phyloP scores from a whole-genome alignment of 2,113 vertebrate species.

The Australoheros scitulus region DNA sequence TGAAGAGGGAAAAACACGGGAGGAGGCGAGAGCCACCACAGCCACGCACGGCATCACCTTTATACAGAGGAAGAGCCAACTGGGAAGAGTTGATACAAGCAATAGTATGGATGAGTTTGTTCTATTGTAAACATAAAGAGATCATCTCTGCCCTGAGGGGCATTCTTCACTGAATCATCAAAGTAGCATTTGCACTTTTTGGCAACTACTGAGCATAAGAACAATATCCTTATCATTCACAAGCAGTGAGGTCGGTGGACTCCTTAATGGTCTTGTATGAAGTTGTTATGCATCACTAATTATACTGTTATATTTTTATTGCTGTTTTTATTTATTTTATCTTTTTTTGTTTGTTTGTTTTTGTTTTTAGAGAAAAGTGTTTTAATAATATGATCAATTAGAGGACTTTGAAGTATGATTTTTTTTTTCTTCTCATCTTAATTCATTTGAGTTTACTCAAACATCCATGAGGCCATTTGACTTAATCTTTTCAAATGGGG shows the following conservation, averaged over 20 bases:
- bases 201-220: not conserved
- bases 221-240: not conserved
- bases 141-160: not conserved
- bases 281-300: not conserved
- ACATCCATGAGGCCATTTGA: not conserved
- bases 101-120: conserved; percentile 87
- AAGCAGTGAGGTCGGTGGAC: not conserved
- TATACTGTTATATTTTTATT: conserved; percentile 32
- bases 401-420: not conserved
- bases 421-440: not conserved
- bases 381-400: not conserved
- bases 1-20: conserved; percentile 80
- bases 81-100: conserved; percentile 55
- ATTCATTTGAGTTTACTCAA: not conserved
- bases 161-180: not conserved
- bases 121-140: conserved; percentile 76
- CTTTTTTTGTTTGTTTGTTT: conserved; percentile 6
- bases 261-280: not conserved
- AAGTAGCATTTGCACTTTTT: not conserved
- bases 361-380: not conserved
- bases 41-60: conserved; percentile 58
- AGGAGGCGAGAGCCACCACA: conserved; percentile 60
- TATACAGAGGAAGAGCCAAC: conserved; percentile 58
- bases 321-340: conserved; percentile 24
- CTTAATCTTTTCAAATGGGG: not conserved